Base-by-base conservation (phyloP, 2,888 invertebrate species). In the Leptura quadrifasciata region DNA sequence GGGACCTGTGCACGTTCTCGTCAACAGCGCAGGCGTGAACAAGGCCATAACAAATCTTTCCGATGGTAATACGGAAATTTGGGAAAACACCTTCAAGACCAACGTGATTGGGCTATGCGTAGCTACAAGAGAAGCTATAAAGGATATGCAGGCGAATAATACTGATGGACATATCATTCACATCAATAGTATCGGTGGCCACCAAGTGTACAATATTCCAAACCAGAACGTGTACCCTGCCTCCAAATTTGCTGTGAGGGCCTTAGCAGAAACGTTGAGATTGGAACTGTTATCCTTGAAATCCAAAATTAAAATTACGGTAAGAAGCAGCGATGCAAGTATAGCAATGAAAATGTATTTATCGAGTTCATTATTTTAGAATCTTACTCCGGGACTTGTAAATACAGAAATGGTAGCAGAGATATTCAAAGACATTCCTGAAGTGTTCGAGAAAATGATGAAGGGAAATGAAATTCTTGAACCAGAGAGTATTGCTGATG, bases 1-100 rank as follows among this genome's bases (percentile, higher is more conserved):
- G 0, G 87, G 86, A 3, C 83, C 84, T 2, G 83, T 88, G 9
- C 84, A 87, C 61, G 82, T 88, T 54, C 80, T 88, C 27, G 81
- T 88, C 6, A 89, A 89, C 73, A 88, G 88, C 71, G 88, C 88
- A 9, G 89, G 87, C 9, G 2, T 84, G 6, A 0, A 60, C 0
- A 58, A 63, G 15, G 9, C 65, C 0, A 79, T n/a, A n/a, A n/a
- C 76, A 15, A 74, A 67, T 20, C 74, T 86, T 35, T 68, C 72
- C 18, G 83, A 86, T 82, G 79, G 78, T 6, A 20, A 75, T 15
- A 72, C 73, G 0, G 77, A 78, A 55, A 68, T 12, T 0, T 80
- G 79, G 80, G 73, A 57, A 31, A 27, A 73, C 27, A 60, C 72
- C 20, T 63, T 76, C 12, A 18, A 71, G 1, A 70, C 74, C 12